phyloP scores from a whole-genome alignment of 2,113 vertebrate species.

The Corythornis cristatus region DNA sequence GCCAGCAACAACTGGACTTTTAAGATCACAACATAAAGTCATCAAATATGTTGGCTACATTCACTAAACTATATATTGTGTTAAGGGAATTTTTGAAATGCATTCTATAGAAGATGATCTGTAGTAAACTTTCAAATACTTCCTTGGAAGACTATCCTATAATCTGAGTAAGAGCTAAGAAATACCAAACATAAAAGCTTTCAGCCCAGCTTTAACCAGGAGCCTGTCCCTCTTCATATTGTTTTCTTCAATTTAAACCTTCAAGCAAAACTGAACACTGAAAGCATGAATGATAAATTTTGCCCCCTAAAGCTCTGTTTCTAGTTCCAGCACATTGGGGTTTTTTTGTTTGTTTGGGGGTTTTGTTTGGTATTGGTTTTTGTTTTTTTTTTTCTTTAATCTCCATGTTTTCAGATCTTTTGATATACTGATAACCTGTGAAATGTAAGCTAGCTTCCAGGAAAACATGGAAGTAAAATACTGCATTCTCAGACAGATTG shows the following conservation, averaged over 20 bases:
- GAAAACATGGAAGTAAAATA: not conserved
- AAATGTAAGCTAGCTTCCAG: not conserved
- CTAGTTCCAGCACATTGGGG: not conserved
- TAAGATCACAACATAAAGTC: not conserved
- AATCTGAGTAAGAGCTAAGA: not conserved
- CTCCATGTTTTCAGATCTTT: not conserved
- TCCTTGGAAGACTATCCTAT: not conserved
- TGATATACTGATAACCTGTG: not conserved
- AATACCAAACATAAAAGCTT: not conserved
- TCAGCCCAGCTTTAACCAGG: not conserved
- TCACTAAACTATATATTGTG: not conserved
- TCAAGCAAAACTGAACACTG: not conserved
- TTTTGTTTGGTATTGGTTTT: not conserved
- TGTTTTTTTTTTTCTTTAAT: not conserved
- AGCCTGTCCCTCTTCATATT: not conserved
- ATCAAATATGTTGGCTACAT: not conserved
- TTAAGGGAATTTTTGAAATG: not conserved
- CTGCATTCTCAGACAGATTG: not conserved
- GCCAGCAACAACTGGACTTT: not conserved
- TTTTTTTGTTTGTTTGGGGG: too few relatives aligned
- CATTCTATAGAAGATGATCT: not conserved
- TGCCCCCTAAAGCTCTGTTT: not conserved
- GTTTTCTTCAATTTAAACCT: not conserved
- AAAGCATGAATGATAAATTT: not conserved
- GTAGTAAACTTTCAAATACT: not conserved